These are phyloP conservation scores for Plusia festucae DNA, from an alignment of 2,888 invertebrate genomes.

Conservation along the genomic window DNA sequence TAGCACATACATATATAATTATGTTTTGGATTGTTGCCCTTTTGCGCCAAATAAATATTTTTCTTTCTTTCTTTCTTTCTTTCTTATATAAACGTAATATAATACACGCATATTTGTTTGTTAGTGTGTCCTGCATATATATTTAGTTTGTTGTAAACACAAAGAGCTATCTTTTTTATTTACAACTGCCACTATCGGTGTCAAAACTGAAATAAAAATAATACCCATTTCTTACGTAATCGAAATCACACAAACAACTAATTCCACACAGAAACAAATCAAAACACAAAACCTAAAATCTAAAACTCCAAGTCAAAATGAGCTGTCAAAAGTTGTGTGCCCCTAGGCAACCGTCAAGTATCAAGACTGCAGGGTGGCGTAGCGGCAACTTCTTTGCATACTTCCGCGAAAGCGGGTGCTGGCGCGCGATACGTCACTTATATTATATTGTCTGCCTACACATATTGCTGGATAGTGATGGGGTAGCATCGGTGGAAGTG, in stretches of 20 bases:
- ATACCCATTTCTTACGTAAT: not conserved
- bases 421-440: constrained; percentile 88
- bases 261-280: constrained; percentile 47
- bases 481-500: constrained; percentile 64
- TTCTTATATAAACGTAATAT: no score
- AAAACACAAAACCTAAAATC: constrained; percentile 54
- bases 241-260: constrained; percentile 40
- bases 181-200: not conserved
- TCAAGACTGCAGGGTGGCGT: constrained; percentile 76
- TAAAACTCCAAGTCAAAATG: constrained; percentile 60
- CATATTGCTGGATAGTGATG: constrained; percentile 82
- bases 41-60: no score
- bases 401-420: constrained; percentile 86
- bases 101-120: no score
- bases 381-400: constrained; percentile 88
- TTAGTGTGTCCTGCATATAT: no score
- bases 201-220: not conserved
- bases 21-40: no score
- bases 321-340: constrained; percentile 71
- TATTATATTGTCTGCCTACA: constrained; percentile 86
- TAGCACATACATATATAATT: no score
- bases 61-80: no score
- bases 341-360: constrained; percentile 70
- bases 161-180: no score
- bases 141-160: no score